Conservation (phyloP, 2,113 vertebrate genomes). For the Silurus glanis region DNA sequence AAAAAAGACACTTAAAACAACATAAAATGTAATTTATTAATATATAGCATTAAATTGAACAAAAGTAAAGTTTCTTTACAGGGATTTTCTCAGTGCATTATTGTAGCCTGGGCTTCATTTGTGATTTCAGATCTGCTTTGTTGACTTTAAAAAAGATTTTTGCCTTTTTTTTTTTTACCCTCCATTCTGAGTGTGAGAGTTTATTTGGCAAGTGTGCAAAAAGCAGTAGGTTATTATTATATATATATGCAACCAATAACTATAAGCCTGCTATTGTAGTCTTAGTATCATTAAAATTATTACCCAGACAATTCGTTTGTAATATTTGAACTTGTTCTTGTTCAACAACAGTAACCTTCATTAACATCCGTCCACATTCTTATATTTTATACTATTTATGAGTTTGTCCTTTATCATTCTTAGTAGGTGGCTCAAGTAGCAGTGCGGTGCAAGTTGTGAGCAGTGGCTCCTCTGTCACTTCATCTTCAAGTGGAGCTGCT, state of each 20-base stretch:
- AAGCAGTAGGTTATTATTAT: too few relatives aligned
- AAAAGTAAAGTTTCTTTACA: background rate
- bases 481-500: slow-evolving; percentile 8
- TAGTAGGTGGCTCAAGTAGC: slow-evolving; percentile 38
- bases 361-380: background rate
- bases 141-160: too few relatives aligned
- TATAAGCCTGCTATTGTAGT: background rate
- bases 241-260: background rate
- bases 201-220: too few relatives aligned
- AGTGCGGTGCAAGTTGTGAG: slow-evolving; percentile 18
- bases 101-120: too few relatives aligned
- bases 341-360: background rate
- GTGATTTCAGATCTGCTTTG: too few relatives aligned
- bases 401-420: slow-evolving; percentile 20
- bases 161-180: too few relatives aligned
- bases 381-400: background rate
- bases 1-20: background rate
- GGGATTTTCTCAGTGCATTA: background rate
- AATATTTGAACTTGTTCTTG: background rate
- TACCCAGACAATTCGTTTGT: background rate
- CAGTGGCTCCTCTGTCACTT: background rate
- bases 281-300: background rate
- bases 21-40: too few relatives aligned
- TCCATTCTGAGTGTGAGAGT: too few relatives aligned
- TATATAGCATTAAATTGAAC: background rate